Percentiles rank a stretch among this genome's conserved stretches.
phyloP scores from a whole-genome alignment of 2,113 vertebrate species.

The Callaeas wilsoni region DNA sequence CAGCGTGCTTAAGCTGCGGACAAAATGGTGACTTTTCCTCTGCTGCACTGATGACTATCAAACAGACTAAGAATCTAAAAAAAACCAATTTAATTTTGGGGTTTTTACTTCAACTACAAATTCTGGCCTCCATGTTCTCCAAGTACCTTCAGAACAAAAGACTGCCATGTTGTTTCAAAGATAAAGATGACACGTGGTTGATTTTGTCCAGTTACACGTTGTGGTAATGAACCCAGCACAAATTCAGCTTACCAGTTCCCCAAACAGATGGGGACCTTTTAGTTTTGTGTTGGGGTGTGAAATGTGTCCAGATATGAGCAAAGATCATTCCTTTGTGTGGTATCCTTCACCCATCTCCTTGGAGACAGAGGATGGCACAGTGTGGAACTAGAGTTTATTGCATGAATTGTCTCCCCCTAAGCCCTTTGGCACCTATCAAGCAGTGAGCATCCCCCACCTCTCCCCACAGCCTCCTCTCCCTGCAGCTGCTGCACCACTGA shows the following conservation, averaged over 20 bases:
- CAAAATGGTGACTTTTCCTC: background rate
- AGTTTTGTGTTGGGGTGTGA: background rate
- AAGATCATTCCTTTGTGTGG: background rate
- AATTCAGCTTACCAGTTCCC: background rate
- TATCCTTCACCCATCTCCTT: background rate
- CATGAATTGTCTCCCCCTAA: background rate
- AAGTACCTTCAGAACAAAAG: background rate
- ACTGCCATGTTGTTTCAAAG: background rate
- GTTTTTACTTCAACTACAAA: background rate
- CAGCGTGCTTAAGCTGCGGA: background rate
- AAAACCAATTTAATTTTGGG: background rate
- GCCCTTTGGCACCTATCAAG: background rate
- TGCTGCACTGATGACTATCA: background rate
- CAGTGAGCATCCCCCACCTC: background rate
- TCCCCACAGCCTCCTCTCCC: background rate
- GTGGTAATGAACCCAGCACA: background rate
- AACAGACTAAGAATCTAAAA: background rate
- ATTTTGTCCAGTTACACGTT: background rate
- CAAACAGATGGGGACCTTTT: background rate
- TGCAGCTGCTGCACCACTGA: background rate
- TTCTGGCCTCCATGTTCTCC: background rate
- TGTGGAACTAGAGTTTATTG: background rate
- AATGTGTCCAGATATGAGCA: background rate
- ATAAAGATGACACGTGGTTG: background rate
- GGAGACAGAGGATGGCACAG: background rate